Conservation (phyloP, 2,113 vertebrate genomes). For the Triplophysa dalaica region DNA sequence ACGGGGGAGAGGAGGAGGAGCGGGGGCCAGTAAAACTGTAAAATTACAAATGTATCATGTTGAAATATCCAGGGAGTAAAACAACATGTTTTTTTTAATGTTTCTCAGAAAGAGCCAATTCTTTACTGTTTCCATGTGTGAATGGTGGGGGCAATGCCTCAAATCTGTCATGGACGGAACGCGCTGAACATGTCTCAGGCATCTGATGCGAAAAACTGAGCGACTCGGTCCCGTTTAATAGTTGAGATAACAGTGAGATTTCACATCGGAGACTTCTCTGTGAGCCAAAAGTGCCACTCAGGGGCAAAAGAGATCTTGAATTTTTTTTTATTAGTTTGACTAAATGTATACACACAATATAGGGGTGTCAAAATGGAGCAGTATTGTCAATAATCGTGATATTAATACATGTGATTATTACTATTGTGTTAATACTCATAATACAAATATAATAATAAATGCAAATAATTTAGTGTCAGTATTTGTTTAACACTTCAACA, state of each 20-base stretch:
- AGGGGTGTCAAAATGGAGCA: no score
- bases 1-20: conserved; percentile 12
- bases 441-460: no score
- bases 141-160: conserved; percentile 2
- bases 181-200: background rate
- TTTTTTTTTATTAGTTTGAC: no score
- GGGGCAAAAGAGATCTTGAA: no score
- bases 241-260: conserved; percentile 6
- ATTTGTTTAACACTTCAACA: no score
- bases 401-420: no score
- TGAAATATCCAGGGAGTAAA: conserved; percentile 42
- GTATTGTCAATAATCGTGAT: no score
- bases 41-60: conserved; percentile 49
- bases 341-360: no score
- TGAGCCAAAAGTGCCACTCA: background rate
- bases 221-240: background rate
- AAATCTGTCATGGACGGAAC: conserved; percentile 14
- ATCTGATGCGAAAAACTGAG: background rate
- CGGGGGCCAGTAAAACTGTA: conserved; percentile 36
- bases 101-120: conserved; percentile 26
- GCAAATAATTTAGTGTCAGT: no score
- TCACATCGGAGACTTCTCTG: background rate
- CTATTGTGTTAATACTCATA: no score
- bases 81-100: conserved; percentile 23
- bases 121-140: conserved; percentile 34